Conservation (phyloP, 1,140 invertebrate genomes). For the Euura saliciscinereae region DNA sequence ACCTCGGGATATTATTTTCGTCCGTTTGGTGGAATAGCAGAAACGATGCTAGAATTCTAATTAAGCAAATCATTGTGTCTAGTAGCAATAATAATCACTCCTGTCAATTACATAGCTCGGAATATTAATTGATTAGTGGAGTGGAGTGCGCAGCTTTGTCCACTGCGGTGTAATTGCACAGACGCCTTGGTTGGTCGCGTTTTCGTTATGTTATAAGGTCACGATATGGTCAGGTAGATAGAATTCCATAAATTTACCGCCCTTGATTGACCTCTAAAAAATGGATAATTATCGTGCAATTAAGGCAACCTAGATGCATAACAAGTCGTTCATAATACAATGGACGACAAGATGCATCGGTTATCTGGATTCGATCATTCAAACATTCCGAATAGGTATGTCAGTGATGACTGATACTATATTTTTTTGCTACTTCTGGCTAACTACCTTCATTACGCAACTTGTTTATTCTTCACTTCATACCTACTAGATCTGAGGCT, state of each 20-base stretch:
- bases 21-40: too few species aligned
- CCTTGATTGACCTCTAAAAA: conserved; percentile 2
- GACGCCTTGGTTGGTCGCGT: too few species aligned
- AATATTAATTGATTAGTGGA: too few species aligned
- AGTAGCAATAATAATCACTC: too few species aligned
- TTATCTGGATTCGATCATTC: not conserved
- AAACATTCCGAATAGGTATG: conserved; percentile 2
- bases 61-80: too few species aligned
- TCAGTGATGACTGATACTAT: conserved; percentile 1
- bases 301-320: not conserved
- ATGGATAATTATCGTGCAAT: not conserved
- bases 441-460: not conserved
- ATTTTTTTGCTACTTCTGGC: not conserved
- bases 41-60: too few species aligned
- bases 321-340: not conserved
- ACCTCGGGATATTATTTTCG: too few species aligned
- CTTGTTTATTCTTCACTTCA: not conserved
- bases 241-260: not conserved
- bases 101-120: too few species aligned
- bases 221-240: not conserved
- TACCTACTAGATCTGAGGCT: not conserved
- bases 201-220: too few species aligned
- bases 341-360: not conserved
- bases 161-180: too few species aligned
- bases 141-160: too few species aligned